Percentiles rank a stretch among this genome's conserved stretches.
phyloP scores from a whole-genome alignment of 1,140 invertebrate genomes.

The Leptestheria dahalacensis region DNA sequence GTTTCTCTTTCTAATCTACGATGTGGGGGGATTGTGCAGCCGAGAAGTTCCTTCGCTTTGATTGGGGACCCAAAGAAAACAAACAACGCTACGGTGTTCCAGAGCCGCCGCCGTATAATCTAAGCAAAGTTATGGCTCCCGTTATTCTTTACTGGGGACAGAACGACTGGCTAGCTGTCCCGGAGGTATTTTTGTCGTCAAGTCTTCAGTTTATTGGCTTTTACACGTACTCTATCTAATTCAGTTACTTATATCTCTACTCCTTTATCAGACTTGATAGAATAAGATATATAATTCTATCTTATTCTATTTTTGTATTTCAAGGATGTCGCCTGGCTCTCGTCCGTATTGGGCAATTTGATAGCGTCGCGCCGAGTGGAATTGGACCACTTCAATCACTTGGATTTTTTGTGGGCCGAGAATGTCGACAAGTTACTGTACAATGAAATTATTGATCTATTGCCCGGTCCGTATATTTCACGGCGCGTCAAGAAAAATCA shows the following conservation, averaged over 20 bases:
- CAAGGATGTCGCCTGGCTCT: conserved; percentile 42
- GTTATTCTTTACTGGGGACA: conserved; percentile 28
- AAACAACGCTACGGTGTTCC: conserved; percentile 21
- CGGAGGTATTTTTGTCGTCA: conserved; percentile 21
- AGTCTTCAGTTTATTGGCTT: too few relatives aligned
- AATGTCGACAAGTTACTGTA: conserved; percentile 28
- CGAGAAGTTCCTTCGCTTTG: conserved; percentile 10
- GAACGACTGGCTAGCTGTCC: conserved; percentile 36
- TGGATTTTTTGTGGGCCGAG: conserved; percentile 50
- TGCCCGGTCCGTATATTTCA: not conserved
- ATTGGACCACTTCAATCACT: conserved; percentile 44
- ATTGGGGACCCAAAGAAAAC: conserved; percentile 15
- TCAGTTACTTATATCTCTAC: too few relatives aligned
- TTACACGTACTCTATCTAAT: too few relatives aligned
- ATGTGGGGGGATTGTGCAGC: too few relatives aligned
- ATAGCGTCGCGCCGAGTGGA: conserved; percentile 34
- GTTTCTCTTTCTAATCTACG: too few relatives aligned
- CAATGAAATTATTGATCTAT: conserved; percentile 18
- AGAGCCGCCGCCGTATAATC: conserved; percentile 28
- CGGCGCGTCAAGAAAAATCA: not conserved
- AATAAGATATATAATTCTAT: not conserved
- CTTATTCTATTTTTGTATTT: not conserved
- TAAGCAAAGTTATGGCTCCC: conserved; percentile 26
- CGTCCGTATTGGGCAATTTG: conserved; percentile 30
- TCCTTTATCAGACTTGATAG: conserved; percentile 6